Base-by-base conservation (phyloP, 2,797 vertebrate genomes). In the Myiotriccus ornatus region DNA sequence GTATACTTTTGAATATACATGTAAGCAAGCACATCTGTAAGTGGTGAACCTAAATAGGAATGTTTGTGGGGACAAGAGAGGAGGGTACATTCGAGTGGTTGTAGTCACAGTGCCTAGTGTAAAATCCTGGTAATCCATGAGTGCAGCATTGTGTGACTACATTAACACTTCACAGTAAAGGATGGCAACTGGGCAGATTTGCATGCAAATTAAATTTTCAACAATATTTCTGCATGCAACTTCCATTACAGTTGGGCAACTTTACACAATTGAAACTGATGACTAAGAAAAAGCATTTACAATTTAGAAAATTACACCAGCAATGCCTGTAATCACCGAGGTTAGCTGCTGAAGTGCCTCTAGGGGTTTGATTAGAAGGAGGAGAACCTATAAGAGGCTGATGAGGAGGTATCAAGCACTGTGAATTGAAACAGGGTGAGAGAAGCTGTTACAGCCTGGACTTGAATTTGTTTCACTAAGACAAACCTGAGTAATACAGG, bases 191-290 rank as follows among this genome's bases (percentile, higher is more conserved):
- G 85, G 93, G 80, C 70, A 94, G 91, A 94, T 95, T 95, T 96
- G 91, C 90, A 95, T 95, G 91, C 93, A 95, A 95, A 96, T 96
- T 95, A 96, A 93, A 95, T 93, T 94, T 96, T 82, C 90, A 89
- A 88, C 63, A 95, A 93, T 94, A 91, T 94, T 94, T 96, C 93
- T 94, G 85, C 80, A 65, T 95, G 93, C 83, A 95, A 89, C 94
- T 95, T 96, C 86, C 85, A 95, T 95, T 96, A 94, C 74, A 91
- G 90, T 94, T 95, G 88, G 93, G 70, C 85, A 95, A 95, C 94
- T 96, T 89, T 87, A 63, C 90, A 79, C 94, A 89, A 84, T 94
- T 95, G 90, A 87, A 96, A 95, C 73, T 91, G 95, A 94, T 95
- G 90, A 93, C 93, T 82, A 93, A 95, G 94, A 95, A 95, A 90